These are phyloP conservation scores for Varroa destructor DNA, from an alignment of 1,140 invertebrate genomes.

Conservation along the genomic window DNA sequence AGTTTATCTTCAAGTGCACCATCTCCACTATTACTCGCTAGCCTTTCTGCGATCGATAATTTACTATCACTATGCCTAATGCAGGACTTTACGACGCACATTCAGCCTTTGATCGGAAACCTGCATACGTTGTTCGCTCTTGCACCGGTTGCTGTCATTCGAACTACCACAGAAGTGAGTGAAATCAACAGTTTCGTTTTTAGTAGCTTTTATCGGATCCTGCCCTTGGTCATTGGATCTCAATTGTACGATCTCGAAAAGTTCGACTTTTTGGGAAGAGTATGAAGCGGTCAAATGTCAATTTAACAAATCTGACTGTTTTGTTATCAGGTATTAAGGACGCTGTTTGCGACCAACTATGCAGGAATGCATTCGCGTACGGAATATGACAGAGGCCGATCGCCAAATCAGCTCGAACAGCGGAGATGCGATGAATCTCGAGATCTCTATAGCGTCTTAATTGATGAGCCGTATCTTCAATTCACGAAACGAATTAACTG, in stretches of 20 bases:
- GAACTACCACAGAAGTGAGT: slow-evolving; percentile 9
- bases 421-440: slow-evolving; percentile 1
- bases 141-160: slow-evolving; percentile 10
- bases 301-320: too few species aligned
- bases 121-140: slow-evolving; percentile 9
- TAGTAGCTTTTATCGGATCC: too few species aligned
- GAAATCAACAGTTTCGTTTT: too few species aligned
- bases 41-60: neutral
- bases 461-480: slow-evolving; percentile 14
- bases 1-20: neutral
- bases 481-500: slow-evolving; percentile 17
- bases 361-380: slow-evolving; percentile 16
- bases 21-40: neutral
- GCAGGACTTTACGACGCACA: slow-evolving; percentile 10
- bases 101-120: slow-evolving; percentile 10
- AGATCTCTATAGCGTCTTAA: slow-evolving; percentile 1
- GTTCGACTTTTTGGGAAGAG: too few species aligned
- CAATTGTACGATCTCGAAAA: too few species aligned
- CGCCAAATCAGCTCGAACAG: neutral
- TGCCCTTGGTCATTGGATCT: too few species aligned
- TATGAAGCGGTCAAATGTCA: too few species aligned
- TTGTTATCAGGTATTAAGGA: slow-evolving; percentile 1
- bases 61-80: slow-evolving; percentile 6
- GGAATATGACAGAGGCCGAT: neutral
- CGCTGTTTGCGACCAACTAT: slow-evolving; percentile 13